A percentile compares a stretch with the other conserved stretches of the same genome.
Conservation (phyloP, 1,140 invertebrate genomes). For the Bilobella aurantiaca region DNA sequence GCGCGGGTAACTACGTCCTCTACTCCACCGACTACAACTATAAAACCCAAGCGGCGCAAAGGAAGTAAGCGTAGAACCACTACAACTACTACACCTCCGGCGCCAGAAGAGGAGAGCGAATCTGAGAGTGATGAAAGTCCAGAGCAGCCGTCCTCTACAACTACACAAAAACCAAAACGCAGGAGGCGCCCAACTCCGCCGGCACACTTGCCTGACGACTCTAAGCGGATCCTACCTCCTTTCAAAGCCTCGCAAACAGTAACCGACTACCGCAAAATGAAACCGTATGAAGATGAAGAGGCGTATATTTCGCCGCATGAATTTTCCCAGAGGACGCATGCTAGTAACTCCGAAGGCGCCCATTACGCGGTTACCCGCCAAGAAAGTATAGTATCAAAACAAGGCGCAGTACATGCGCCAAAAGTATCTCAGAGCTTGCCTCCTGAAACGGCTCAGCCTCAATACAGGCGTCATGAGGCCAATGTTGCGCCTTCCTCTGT, state of each 20-base stretch:
- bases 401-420: too few species aligned
- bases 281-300: too few species aligned
- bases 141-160: background rate
- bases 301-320: background rate
- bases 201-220: background rate
- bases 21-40: slow-evolving; percentile 11
- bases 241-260: background rate
- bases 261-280: background rate
- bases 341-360: too few species aligned
- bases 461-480: background rate
- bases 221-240: background rate
- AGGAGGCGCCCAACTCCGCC: background rate
- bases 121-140: background rate
- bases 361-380: too few species aligned
- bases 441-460: too few species aligned
- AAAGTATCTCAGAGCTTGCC: too few species aligned
- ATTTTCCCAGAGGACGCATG: too few species aligned
- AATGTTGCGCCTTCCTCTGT: too few species aligned
- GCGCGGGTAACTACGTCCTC: slow-evolving; percentile 8
- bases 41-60: slow-evolving; percentile 1
- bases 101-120: background rate
- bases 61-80: background rate
- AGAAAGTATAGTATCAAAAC: too few species aligned
- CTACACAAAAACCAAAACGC: background rate
- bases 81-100: background rate